Base-by-base conservation (phyloP, 2,888 invertebrate genomes). In the Craniophora ligustri region DNA sequence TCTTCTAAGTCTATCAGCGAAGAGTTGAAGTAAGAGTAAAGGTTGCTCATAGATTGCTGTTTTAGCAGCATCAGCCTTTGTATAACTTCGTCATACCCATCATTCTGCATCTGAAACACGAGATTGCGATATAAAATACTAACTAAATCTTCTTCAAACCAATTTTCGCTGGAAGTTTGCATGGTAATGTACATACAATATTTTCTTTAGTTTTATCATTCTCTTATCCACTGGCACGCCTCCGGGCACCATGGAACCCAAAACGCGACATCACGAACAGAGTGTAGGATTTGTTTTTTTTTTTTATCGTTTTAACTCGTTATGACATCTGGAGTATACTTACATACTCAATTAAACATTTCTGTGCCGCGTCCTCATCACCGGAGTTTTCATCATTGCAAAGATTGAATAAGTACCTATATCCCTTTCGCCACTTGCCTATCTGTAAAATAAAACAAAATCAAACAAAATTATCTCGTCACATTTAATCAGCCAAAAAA, bases 371-470 rank as follows among this genome's bases (percentile, higher is more conserved):
- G 1, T 67, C 63, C 8, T 71, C 51, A 19, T 84, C 69, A 1
- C 61, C 68, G 0, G 76, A 75, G 19, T 86, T 55, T 2, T 86
- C 75, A 3, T 59, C 32, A 1, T 71, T 70, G 45, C 89, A 88
- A 4, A 75, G 61, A 19, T 81, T 81, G 2, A 74, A 53, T 26
- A 88, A 54, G 63, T 89, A 88, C 44, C 71, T 79, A 57, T 84
- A 89, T 28, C 85, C 79, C 51, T 79, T 88, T 0, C 86, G 79
- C 89, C 88, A 89, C 64, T 85, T 82, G 6, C 68, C 73, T 18
- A 85, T 85, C 89, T 89, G 67, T 10, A 79, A 64, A 2, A 13
- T 14, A 5, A 41, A 14, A 67, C n/a, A 79, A 64, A 2, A 13
- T 14, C 5, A 41, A 14, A 10, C 13, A 3, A 31, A 8, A 11